These are phyloP conservation scores for Hermaeophaga mercurialis DNA, from an alignment of 2,888 invertebrate genomes.

Conservation along the genomic window DNA sequence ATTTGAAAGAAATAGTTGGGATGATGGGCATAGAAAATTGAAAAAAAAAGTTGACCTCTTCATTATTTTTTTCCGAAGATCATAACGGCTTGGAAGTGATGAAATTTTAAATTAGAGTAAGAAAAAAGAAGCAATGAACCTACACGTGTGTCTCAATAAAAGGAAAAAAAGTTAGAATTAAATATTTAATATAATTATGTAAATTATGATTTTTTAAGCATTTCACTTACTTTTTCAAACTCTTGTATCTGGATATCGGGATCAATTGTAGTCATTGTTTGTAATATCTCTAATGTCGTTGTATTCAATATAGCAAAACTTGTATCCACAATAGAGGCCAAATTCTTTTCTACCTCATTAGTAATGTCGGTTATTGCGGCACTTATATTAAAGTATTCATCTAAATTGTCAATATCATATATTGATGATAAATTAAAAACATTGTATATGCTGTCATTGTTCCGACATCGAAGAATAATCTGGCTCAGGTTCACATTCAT, in stretches of 20 bases:
- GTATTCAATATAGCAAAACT: not conserved
- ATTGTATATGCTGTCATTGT: conserved; percentile 68
- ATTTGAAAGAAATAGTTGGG: no score
- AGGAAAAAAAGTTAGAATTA: no score
- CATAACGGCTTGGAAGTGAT: no score
- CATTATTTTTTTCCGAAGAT: no score
- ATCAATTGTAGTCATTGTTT: not conserved
- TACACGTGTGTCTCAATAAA: no score
- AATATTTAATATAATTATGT: no score
- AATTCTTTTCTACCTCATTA: not conserved
- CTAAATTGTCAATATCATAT: conserved; percentile 47
- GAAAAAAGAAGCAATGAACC: no score
- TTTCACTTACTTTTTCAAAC: not conserved
- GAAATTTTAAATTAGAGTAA: no score
- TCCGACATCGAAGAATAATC: conserved; percentile 70
- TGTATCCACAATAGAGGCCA: not conserved
- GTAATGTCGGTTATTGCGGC: not conserved
- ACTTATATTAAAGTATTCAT: conserved; percentile 52
- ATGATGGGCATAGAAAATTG: no score
- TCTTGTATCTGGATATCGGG: not conserved
- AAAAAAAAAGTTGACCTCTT: no score
- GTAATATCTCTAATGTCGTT: not conserved
- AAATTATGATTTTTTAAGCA: no score
- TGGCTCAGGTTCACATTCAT: conserved; percentile 60
- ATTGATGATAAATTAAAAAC: conserved; percentile 39